Evolutionary conservation across 1,140 invertebrate species (phyloP).

Genomic region (Tetraneura akinire): DNA sequence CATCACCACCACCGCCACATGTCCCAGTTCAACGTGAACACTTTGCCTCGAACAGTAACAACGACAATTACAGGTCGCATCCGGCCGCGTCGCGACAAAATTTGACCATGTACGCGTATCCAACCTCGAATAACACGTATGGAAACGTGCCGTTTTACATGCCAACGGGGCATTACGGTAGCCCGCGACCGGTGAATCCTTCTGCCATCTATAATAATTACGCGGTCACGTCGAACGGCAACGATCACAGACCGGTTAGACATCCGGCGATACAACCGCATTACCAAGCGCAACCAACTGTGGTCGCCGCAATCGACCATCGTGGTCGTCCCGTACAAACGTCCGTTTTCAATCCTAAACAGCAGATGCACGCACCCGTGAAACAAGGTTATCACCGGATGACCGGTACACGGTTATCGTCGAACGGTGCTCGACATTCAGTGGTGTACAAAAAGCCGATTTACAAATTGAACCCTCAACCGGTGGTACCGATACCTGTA

Average conservation of each 20-base stretch:
- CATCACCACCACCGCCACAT: too few relatives aligned
- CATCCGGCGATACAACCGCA: background rate
- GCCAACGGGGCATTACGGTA: background rate
- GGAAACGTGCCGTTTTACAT: slow-evolving; percentile 28
- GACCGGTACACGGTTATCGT: background rate
- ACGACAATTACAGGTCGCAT: background rate
- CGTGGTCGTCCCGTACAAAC: background rate
- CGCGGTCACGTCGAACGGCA: background rate
- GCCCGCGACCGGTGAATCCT: background rate
- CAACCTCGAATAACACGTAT: slow-evolving; percentile 23
- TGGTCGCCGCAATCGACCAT: background rate
- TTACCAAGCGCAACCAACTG: background rate
- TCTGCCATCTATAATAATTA: background rate
- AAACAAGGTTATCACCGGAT: slow-evolving; percentile 5
- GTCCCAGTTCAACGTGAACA: background rate
- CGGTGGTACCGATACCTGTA: background rate
- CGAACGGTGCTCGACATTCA: slow-evolving; percentile 35
- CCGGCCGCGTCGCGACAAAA: background rate
- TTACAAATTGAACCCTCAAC: slow-evolving; percentile 40
- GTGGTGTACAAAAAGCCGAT: slow-evolving; percentile 51
- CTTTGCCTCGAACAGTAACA: too few relatives aligned
- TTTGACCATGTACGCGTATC: background rate
- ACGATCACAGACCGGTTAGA: slow-evolving; percentile 16
- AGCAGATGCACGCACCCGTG: background rate
- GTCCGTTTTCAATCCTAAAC: background rate